These are phyloP conservation scores for Gastrophysa polygoni DNA, from an alignment of 2,888 invertebrate genomes.

Conservation along the genomic window DNA sequence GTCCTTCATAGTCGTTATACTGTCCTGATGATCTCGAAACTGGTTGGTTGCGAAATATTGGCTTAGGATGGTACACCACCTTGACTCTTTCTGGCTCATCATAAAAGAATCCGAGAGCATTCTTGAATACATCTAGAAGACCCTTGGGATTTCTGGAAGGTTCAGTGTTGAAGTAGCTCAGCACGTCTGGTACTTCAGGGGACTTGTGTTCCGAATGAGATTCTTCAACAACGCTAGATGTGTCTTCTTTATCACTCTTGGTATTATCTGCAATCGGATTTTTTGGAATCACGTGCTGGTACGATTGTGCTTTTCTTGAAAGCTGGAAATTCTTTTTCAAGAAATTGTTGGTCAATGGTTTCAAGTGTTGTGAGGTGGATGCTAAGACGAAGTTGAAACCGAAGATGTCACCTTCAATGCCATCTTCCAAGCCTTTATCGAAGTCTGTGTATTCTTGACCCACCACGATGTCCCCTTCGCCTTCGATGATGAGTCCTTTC, in stretches of 20 bases:
- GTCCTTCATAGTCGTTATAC: neutral
- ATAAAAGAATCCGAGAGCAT: conserved; percentile 9
- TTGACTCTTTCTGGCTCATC: conserved; percentile 13
- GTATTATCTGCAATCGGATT: neutral
- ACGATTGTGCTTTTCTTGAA: neutral
- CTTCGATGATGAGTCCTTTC: conserved; percentile 62
- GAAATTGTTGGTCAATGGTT: conserved; percentile 4
- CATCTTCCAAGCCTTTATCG: conserved; percentile 68
- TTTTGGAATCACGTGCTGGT: neutral
- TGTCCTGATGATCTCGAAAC: neutral
- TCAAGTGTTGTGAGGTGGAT: conserved; percentile 54
- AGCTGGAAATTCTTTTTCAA: conserved; percentile 14
- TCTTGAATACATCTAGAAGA: conserved; percentile 19
- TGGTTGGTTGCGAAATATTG: neutral
- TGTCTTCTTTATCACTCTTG: conserved; percentile 4
- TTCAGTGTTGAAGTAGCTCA: conserved; percentile 2
- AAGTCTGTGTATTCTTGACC: conserved; percentile 73
- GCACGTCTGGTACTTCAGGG: conserved; percentile 12
- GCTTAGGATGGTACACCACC: conserved; percentile 16
- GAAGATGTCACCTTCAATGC: conserved; percentile 71
- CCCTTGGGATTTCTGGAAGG: conserved; percentile 19
- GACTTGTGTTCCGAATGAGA: neutral
- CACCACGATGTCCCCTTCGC: conserved; percentile 69
- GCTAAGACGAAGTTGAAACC: conserved; percentile 69
- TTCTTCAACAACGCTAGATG: neutral